phyloP scores from a whole-genome alignment of 2,888 invertebrate genomes.

The Calliopum simillimum region DNA sequence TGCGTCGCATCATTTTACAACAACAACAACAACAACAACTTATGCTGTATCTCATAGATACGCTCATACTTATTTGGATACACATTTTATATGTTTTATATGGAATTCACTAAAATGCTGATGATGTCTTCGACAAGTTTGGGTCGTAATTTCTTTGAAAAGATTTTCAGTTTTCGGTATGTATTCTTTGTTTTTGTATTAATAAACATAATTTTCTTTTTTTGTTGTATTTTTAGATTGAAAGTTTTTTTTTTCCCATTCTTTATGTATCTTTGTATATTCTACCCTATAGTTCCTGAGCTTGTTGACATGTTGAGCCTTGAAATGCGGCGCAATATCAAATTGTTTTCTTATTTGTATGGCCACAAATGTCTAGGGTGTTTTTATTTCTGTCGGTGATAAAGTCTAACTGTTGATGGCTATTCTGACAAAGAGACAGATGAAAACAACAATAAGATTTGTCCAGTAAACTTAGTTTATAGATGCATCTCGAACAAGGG shows the following conservation, averaged over 20 bases:
- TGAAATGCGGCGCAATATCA: too few species aligned
- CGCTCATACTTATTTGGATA: background rate
- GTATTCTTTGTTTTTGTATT: conserved; percentile 22
- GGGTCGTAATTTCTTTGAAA: conserved; percentile 55
- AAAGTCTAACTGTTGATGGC: too few species aligned
- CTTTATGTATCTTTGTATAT: background rate
- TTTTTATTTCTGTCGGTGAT: too few species aligned
- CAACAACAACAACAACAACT: conserved; percentile 20
- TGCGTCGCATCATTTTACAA: background rate
- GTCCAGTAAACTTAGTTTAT: too few species aligned
- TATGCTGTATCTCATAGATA: background rate
- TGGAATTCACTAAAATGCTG: conserved; percentile 51
- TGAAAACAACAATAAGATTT: too few species aligned
- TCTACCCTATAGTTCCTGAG: background rate
- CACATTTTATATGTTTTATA: conserved; percentile 16
- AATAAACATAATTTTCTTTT: too few species aligned
- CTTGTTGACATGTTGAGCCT: too few species aligned
- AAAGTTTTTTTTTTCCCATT: background rate
- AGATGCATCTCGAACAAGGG: too few species aligned
- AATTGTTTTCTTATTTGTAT: too few species aligned
- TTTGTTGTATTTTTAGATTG: too few species aligned
- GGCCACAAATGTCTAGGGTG: too few species aligned
- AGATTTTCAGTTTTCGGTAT: conserved; percentile 54
- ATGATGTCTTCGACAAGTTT: conserved; percentile 52
- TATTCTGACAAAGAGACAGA: too few species aligned